Evolutionary conservation across 2,113 vertebrate genomes (phyloP).

Genomic region (Archilochus colubris): DNA sequence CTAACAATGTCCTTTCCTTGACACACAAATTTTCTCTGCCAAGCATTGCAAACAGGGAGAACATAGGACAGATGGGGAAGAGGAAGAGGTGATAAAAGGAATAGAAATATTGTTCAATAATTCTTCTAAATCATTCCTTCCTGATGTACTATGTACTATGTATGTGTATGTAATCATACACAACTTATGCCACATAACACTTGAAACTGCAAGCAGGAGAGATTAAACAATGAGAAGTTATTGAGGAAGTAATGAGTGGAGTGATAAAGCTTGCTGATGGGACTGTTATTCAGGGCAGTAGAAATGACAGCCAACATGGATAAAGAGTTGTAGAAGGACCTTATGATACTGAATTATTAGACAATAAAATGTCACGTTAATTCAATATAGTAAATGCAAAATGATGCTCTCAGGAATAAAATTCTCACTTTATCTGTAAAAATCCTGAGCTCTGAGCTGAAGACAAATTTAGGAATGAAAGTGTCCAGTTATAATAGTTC

Average conservation of each 20-base stretch:
- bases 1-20: background rate
- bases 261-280: slow-evolving; percentile 28
- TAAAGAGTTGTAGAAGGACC: background rate
- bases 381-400: background rate
- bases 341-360: background rate
- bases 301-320: slow-evolving; percentile 18
- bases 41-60: background rate
- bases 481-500: background rate
- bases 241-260: background rate
- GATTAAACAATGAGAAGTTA: slow-evolving; percentile 52
- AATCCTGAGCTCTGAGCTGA: background rate
- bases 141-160: background rate
- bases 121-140: slow-evolving; percentile 27
- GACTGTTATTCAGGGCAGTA: slow-evolving; percentile 33
- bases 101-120: slow-evolving; percentile 33
- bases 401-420: background rate
- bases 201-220: slow-evolving; percentile 24
- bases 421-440: background rate
- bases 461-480: background rate
- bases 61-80: background rate
- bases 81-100: slow-evolving; percentile 47
- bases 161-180: background rate
- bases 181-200: background rate
- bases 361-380: background rate
- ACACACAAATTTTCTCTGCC: background rate